Evolutionary conservation across 2,888 invertebrate species (phyloP).

Genomic region (Xanthorhoe spadicearia): DNA sequence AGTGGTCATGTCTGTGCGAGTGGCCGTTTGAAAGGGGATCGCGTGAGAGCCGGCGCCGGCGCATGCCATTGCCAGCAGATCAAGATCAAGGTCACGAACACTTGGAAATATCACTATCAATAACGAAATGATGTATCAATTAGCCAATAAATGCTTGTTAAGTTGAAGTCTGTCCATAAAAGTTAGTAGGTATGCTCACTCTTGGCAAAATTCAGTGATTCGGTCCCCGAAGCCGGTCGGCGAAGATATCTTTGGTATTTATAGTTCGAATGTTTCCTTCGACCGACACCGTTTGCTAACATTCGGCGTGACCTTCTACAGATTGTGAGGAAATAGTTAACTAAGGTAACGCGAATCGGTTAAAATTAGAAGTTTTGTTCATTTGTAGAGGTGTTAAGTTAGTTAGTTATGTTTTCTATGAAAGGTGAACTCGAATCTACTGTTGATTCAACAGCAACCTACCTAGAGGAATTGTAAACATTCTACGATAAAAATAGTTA

Average conservation of each 20-base stretch:
- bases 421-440: too few species aligned
- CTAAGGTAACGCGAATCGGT: neutral
- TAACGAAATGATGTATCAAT: neutral
- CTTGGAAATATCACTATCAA: neutral
- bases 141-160: neutral
- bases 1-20: constrained; percentile 4
- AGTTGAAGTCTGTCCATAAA: neutral
- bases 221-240: neutral
- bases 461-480: too few species aligned
- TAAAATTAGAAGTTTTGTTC: neutral
- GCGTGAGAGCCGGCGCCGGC: constrained; percentile 22
- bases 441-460: too few species aligned
- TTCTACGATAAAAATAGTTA: too few species aligned
- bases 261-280: neutral
- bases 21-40: constrained; percentile 2
- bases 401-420: neutral
- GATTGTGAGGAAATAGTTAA: neutral
- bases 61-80: constrained; percentile 19
- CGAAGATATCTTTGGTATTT: neutral
- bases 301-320: neutral
- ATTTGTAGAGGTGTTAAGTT: neutral
- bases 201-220: neutral
- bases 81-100: constrained; percentile 19
- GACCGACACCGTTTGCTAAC: neutral
- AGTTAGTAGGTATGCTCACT: neutral